Conservation (phyloP, 2,113 vertebrate species). For the Austrofundulus limnaeus region DNA sequence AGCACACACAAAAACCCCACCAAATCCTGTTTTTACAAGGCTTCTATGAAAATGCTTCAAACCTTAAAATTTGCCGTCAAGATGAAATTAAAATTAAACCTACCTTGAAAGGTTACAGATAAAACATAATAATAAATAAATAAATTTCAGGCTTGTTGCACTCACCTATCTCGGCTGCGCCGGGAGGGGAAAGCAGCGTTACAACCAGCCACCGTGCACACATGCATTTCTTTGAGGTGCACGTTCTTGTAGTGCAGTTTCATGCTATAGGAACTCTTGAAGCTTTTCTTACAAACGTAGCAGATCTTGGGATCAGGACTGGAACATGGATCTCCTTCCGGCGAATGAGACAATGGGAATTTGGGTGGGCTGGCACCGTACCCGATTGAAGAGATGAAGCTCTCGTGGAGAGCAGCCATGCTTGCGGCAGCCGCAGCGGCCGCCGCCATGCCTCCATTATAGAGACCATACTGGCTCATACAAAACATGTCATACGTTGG, state of each 20-base stretch:
- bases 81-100: constrained; percentile 21
- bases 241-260: constrained; percentile 99
- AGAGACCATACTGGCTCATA: constrained; percentile 98
- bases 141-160: constrained; percentile 20
- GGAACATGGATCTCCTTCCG: constrained; percentile 94
- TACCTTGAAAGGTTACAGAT: constrained; percentile 41
- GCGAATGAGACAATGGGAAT: constrained; percentile 89
- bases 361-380: constrained; percentile 95
- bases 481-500: constrained; percentile 99
- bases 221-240: constrained; percentile 99
- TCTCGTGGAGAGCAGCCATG: constrained; percentile 96
- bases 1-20: neutral
- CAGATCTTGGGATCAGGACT: constrained; percentile 99
- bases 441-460: constrained; percentile 88
- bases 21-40: neutral
- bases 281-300: constrained; percentile 99
- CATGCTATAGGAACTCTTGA: constrained; percentile 99
- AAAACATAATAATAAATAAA: constrained; percentile 12
- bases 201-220: constrained; percentile 98
- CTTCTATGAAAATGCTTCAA: neutral
- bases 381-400: constrained; percentile 92
- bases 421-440: constrained; percentile 87
- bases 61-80: neutral
- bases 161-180: constrained; percentile 99
- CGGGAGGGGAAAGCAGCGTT: constrained; percentile 98